Evolutionary conservation across 2,797 vertebrate species (phyloP), one percentile per base, ranked within the genome.

Genomic region (Rhincodon typus): DNA sequence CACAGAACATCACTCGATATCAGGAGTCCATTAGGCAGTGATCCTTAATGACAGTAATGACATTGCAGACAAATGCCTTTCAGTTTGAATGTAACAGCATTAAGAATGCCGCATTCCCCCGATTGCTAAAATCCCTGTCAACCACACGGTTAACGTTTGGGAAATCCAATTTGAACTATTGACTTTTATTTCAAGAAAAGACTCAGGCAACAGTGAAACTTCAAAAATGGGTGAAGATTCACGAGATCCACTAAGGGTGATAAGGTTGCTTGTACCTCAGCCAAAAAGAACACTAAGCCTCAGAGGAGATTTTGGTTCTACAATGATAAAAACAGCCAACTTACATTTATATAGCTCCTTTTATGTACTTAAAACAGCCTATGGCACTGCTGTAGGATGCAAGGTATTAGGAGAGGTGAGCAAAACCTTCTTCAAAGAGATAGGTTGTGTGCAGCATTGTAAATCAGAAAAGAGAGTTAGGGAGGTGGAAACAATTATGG

Each of bases 11-110:
- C 12, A 8, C 4, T 77, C 30, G 34, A 25, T 8, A 34, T 21
- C 27, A 50, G 69, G 30, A 95, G 74, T 53, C 94, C 94, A n/a
- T 94, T 94, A 94, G 38, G 10, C 38, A 30, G 69, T 94, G 93
- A 94, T 70, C 93, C 42, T 46, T 95, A 50, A 74, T 74, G 38
- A 46, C 94, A 50, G 42, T 27, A 94, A 72, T 77, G 70, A 38
- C 27, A 77, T 53, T 57, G 27, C 46, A 77, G 69, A n/a, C 74
- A 46, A 53, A 95, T 50, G 34, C 70, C 15, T 95, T 74, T 95
- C 17, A 4, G 69, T 30, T 1, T 34, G 69, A 6, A 72, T 4
- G 25, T 77, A 94, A 50, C 70, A 95, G 27, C 12, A 50, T 94
- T 74, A 50, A 94, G 42, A 25, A 46, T 42, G 7, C 42, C 50